Conservation (phyloP, 2,888 invertebrate genomes). For the Laothoe populi region DNA sequence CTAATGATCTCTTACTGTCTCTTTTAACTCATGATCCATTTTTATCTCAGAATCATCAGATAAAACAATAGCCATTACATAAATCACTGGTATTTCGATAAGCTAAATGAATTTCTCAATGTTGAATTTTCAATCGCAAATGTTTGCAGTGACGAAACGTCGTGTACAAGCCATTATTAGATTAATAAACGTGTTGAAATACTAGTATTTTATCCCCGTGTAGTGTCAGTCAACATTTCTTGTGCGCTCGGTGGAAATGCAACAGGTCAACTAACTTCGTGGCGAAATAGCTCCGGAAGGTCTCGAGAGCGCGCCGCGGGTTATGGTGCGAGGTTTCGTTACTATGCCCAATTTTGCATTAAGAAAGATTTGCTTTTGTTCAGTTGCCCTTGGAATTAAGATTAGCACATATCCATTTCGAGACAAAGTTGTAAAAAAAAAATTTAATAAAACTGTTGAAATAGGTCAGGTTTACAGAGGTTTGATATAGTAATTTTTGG, state of each 20-base stretch:
- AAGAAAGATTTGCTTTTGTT: too few species aligned
- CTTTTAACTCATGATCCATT: too few species aligned
- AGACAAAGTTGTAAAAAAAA: too few species aligned
- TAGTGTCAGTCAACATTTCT: constrained; percentile 50
- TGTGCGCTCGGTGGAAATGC: constrained; percentile 66
- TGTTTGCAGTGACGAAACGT: constrained; percentile 8
- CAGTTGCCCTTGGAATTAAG: too few species aligned
- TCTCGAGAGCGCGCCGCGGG: constrained; percentile 52
- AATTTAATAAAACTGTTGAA: too few species aligned
- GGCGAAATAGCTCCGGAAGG: constrained; percentile 76
- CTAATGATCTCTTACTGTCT: too few species aligned
- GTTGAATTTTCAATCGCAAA: constrained; percentile 18
- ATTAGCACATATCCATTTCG: too few species aligned
- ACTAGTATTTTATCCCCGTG: constrained; percentile 37
- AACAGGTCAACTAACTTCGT: constrained; percentile 76
- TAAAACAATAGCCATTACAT: neutral
- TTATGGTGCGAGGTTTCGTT: constrained; percentile 40
- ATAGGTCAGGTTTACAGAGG: too few species aligned
- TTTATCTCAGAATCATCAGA: too few species aligned
- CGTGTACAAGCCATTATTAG: constrained; percentile 36
- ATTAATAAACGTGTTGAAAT: constrained; percentile 43
- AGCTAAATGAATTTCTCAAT: neutral
- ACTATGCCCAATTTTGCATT: neutral
- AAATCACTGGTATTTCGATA: neutral
- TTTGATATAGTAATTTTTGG: too few species aligned